phyloP scores from a whole-genome alignment of 2,797 vertebrate species.

The Coregonus sp. region DNA sequence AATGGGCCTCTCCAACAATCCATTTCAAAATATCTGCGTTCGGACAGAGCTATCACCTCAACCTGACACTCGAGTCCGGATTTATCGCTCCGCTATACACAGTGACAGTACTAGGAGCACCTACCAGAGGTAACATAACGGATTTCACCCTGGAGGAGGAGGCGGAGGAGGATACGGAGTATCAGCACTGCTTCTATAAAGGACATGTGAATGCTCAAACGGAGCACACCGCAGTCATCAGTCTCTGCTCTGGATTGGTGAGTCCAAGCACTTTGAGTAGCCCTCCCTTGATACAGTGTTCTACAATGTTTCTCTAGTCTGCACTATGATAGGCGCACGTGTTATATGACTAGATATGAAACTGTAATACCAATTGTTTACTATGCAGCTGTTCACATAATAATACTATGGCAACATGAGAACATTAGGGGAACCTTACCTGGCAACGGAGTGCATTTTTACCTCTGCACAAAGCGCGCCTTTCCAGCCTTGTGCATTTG shows the following conservation, averaged over 20 bases:
- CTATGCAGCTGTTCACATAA: not conserved
- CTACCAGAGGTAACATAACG: slow-evolving; percentile 76
- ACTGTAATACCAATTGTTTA: slow-evolving; percentile 15
- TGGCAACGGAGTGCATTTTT: not conserved
- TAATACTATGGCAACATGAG: not conserved
- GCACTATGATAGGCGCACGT: not conserved
- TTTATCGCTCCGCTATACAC: slow-evolving; percentile 96
- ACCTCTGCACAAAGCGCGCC: slow-evolving; percentile 4
- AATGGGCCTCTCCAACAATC: slow-evolving; percentile 82
- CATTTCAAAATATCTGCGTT: slow-evolving; percentile 94
- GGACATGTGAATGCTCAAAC: slow-evolving; percentile 91
- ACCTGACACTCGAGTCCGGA: slow-evolving; percentile 90
- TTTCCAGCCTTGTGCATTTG: slow-evolving; percentile 2
- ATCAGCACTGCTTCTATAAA: slow-evolving; percentile 95
- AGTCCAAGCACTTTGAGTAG: slow-evolving; percentile 68
- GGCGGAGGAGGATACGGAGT: slow-evolving; percentile 84
- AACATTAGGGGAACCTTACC: not conserved
- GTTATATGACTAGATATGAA: slow-evolving; percentile 25
- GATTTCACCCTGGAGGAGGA: slow-evolving; percentile 71
- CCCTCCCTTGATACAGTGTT: no score
- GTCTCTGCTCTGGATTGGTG: slow-evolving; percentile 97
- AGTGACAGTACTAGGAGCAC: slow-evolving; percentile 87
- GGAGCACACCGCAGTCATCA: slow-evolving; percentile 92
- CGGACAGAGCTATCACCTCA: slow-evolving; percentile 90
- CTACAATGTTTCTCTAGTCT: not conserved